A percentile compares a stretch with the other conserved stretches of the same genome.
Conservation (phyloP, 1,140 invertebrate species). For the Brachionus rubens region DNA sequence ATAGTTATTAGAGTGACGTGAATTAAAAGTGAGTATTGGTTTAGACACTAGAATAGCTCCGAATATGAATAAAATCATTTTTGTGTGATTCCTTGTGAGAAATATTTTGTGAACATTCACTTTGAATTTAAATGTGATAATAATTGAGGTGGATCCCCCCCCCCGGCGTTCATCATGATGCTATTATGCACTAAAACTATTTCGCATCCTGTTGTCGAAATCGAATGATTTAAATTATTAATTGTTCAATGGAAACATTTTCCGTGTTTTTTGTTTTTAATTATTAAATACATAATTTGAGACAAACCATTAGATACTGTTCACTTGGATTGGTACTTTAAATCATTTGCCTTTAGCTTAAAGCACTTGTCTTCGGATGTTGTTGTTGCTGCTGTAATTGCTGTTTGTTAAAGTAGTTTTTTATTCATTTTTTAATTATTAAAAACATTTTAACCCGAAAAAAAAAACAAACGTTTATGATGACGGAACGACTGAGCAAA, state of each 20-base stretch:
- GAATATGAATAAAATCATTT: slow-evolving; percentile 3
- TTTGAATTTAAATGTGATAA: slow-evolving; percentile 32
- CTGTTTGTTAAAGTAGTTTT: too few species aligned
- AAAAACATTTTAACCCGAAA: too few species aligned
- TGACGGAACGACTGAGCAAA: too few species aligned
- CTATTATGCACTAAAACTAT: too few species aligned
- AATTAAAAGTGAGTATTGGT: neutral
- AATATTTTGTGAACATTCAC: slow-evolving; percentile 34
- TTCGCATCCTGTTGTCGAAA: too few species aligned
- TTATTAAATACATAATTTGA: neutral
- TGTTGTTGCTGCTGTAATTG: too few species aligned
- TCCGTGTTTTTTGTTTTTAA: slow-evolving; percentile 1
- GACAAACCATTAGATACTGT: slow-evolving; percentile 11
- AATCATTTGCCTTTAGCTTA: neutral
- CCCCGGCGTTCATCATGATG: too few species aligned
- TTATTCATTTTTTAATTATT: too few species aligned
- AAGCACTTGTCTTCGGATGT: neutral
- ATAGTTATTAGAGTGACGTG: slow-evolving; percentile 11
- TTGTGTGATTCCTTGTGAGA: slow-evolving; percentile 18
- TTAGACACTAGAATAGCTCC: slow-evolving; percentile 10
- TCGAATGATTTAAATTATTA: neutral
- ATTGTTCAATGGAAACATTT: slow-evolving; percentile 15
- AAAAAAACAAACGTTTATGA: too few species aligned
- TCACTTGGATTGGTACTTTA: slow-evolving; percentile 22
- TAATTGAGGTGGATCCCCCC: neutral